Evolutionary conservation across 2,113 vertebrate species (phyloP), one percentile per base, ranked within the genome.

Genomic region (Corynorhinus townsendii): DNA sequence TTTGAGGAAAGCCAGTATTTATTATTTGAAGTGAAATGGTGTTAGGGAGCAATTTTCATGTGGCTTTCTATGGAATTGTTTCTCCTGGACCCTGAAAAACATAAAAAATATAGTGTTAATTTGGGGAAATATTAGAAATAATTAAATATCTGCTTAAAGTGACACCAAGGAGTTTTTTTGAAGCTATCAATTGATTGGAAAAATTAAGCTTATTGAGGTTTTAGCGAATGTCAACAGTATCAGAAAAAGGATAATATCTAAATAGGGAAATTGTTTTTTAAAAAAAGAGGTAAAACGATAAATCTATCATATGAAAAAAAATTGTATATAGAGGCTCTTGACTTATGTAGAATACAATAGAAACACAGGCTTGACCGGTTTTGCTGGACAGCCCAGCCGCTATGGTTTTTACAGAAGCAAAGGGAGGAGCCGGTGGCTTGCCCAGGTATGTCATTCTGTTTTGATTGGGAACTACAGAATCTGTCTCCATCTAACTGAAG

Each of bases 41-140:
- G 7, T 82, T 52, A 26, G 62, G 49, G 62, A 47, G 26, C 86
- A 20, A 72, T 84, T 95, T 89, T 64, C 35, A 16, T 8, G 9
- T 80, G 66, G 11, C 30, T 93, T 43, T 62, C n/a, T 90, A 17
- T 68, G 68, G 71, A 87, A 56, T 79, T 87, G 12, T 92, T 96
- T 95, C 40, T 88, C 33, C 12, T 76, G 9, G 11, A 45, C 26
- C 9, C 69, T 95, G 45, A 62, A 96, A 94, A 83, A 30, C 22
- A 52, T 85, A 8, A 77, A 47, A 82, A 85, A 45, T 8, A 22
- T 38, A 43, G 68, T 94, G 52, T 94, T 88, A 62, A 87, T 35
- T 81, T 62, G 35, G n/a, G 33, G 10, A 86, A 91, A 62, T 90
- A 56, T 9, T 80, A 91, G 80, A 96, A 80, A 59, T 62, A 89